Conservation (phyloP, 2,113 vertebrate species). For the Lepus americanus region DNA sequence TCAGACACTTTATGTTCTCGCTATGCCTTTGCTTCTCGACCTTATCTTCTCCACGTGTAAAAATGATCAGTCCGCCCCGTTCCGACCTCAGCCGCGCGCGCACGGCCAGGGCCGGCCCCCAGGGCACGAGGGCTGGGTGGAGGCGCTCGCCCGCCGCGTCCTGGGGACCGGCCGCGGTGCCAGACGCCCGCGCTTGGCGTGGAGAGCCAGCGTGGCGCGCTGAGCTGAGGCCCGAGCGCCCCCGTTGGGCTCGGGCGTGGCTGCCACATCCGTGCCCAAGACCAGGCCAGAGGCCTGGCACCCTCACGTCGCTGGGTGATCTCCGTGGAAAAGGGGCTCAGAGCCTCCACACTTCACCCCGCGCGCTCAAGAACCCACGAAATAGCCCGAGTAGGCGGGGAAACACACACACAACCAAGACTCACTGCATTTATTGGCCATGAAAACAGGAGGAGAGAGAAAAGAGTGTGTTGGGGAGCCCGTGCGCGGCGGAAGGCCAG, state of each 20-base stretch:
- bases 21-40: constrained; percentile 13
- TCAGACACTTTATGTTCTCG: background rate
- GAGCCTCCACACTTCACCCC: no score
- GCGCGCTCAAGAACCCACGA: background rate
- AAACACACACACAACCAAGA: background rate
- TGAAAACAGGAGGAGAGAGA: background rate
- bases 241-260: background rate
- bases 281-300: background rate
- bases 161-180: background rate
- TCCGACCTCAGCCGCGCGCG: background rate
- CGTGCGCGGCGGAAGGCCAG: background rate
- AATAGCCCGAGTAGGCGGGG: background rate
- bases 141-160: background rate
- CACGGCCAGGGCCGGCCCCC: background rate
- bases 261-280: background rate
- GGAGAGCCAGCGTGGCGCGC: background rate
- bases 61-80: constrained; percentile 13
- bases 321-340: background rate
- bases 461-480: no score
- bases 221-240: background rate
- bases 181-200: background rate
- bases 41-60: constrained; percentile 62
- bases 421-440: constrained; percentile 25
- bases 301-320: background rate
- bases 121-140: background rate